Evolutionary conservation across 1,140 invertebrate species (phyloP).

Genomic region (Ostrea denselamellosa): DNA sequence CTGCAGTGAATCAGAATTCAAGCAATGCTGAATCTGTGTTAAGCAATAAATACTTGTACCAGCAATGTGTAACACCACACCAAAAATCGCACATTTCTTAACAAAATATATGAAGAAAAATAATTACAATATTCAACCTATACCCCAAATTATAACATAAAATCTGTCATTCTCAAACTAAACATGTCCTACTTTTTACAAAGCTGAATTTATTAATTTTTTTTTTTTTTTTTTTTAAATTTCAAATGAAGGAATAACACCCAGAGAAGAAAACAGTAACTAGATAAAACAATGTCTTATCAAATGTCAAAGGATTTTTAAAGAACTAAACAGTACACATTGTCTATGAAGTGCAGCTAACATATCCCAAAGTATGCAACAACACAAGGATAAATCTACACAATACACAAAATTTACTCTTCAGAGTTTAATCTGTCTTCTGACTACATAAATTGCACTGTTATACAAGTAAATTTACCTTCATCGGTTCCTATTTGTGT

Average conservation of each 20-base stretch:
- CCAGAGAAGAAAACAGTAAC: background rate
- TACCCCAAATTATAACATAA: too few species aligned
- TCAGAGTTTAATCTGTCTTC: constrained; percentile 19
- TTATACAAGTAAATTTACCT: constrained; percentile 32
- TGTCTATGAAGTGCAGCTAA: constrained; percentile 30
- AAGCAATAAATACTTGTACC: constrained; percentile 3
- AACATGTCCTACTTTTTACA: too few species aligned
- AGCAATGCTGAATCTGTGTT: constrained; percentile 24
- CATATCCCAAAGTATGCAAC: constrained; percentile 35
- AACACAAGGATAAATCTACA: constrained; percentile 38
- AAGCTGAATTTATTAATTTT: background rate
- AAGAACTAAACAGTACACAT: constrained; percentile 20
- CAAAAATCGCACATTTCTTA: background rate
- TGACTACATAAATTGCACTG: constrained; percentile 29
- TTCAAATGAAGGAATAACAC: background rate
- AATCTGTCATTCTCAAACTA: too few species aligned
- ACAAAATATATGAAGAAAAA: background rate
- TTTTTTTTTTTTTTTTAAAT: background rate
- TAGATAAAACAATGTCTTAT: background rate
- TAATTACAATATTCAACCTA: too few species aligned
- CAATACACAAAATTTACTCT: background rate
- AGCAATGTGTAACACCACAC: background rate
- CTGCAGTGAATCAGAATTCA: background rate
- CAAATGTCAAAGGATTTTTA: background rate
- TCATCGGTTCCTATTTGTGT: constrained; percentile 29